Conservation (phyloP, 2,888 invertebrate genomes). For the Tetragonisca angustula region DNA sequence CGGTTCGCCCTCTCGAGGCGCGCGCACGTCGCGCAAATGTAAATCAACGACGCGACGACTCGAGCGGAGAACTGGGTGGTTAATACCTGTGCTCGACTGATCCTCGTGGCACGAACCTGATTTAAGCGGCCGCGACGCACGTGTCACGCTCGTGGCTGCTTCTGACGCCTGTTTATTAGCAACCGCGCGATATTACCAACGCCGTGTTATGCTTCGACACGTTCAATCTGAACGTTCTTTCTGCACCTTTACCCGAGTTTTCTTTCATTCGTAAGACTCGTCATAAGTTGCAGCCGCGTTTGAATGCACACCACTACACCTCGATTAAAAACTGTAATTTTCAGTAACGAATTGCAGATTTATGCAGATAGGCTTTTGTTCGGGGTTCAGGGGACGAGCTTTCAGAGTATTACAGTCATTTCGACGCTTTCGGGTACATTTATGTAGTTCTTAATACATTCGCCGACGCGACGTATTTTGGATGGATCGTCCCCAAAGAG, state of each 20-base stretch:
- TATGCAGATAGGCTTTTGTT: neutral
- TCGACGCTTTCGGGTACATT: neutral
- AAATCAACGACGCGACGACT: conserved; percentile 10
- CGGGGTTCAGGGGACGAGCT: neutral
- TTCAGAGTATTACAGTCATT: neutral
- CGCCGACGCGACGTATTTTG: no score
- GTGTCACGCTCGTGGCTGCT: conserved; percentile 34
- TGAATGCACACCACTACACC: neutral
- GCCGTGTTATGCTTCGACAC: neutral
- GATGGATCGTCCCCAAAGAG: no score
- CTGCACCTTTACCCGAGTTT: neutral
- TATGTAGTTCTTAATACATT: neutral
- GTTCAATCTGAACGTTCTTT: no score
- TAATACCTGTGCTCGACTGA: conserved; percentile 35
- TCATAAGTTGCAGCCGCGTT: neutral
- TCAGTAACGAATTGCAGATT: neutral
- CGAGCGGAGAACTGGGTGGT: conserved; percentile 42
- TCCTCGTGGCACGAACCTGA: conserved; percentile 17
- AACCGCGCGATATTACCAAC: neutral
- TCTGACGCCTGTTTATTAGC: conserved; percentile 15
- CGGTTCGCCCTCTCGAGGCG: conserved; percentile 5
- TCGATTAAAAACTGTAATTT: neutral
- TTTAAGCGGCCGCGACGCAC: conserved; percentile 32
- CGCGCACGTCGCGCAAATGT: conserved; percentile 15
- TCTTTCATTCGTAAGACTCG: neutral